A percentile compares a stretch with the other conserved stretches of the same genome.
These are phyloP conservation scores for Hydrolagus colliei DNA, from an alignment of 2,797 vertebrate genomes.

Conservation along the genomic window DNA sequence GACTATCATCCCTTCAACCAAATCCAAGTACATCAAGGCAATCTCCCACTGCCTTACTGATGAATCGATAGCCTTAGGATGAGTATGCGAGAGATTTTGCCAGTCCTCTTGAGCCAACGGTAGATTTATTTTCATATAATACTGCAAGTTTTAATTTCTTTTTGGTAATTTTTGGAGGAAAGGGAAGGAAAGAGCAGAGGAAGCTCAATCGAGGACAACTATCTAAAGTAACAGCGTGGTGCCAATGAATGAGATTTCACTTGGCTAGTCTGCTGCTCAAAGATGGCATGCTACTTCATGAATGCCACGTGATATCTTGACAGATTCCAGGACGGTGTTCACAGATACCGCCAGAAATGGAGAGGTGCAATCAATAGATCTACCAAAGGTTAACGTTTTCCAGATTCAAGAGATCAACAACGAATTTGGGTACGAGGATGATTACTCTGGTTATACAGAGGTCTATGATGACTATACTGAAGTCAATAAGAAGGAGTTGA, in stretches of 20 bases:
- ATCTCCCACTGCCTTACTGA: background rate
- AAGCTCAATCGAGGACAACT: background rate
- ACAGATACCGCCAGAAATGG: background rate
- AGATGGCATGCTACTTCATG: background rate
- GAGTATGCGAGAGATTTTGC: background rate
- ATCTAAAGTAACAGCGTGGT: background rate
- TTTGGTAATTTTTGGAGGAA: background rate
- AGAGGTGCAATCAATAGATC: background rate
- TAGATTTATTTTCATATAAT: background rate
- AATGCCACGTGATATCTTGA: slow-evolving; percentile 17
- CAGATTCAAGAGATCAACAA: background rate
- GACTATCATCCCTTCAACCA: background rate
- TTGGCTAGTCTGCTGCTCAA: background rate
- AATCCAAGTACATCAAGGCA: background rate
- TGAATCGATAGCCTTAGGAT: background rate
- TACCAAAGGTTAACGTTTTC: too few species aligned
- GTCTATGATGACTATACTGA: too few species aligned
- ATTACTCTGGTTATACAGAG: background rate
- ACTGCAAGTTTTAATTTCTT: too few species aligned
- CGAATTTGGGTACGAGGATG: background rate
- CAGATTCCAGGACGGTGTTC: background rate
- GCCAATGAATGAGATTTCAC: slow-evolving; percentile 1
- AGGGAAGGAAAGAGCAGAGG: background rate
- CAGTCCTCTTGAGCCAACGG: background rate
- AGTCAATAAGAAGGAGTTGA: background rate